A percentile compares a stretch with the other conserved stretches of the same genome.
Conservation (phyloP, 2,797 vertebrate genomes). For the Sebastolobus altivelis region DNA sequence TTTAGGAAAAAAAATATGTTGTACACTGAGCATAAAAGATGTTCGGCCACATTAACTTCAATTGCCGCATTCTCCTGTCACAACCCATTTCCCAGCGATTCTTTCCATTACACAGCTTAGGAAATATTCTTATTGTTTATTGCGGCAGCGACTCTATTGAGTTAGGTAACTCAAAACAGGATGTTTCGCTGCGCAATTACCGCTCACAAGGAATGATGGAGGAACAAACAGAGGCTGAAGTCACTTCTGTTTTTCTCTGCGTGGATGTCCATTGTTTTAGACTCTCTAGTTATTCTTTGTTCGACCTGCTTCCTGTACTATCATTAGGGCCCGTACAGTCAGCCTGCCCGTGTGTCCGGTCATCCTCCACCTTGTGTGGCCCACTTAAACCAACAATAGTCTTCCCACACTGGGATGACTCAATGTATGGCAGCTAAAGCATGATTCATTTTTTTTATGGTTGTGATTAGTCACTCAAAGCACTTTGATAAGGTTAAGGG, state of each 20-base stretch:
- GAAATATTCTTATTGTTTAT: constrained; percentile 79
- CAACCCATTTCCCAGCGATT: constrained; percentile 71
- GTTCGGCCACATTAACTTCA: constrained; percentile 48
- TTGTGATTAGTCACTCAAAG: neutral
- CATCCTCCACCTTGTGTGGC: constrained; percentile 40
- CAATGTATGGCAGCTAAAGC: neutral
- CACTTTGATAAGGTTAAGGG: neutral
- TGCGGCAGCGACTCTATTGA: constrained; percentile 76
- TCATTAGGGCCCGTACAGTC: constrained; percentile 53
- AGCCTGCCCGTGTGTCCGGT: constrained; percentile 27
- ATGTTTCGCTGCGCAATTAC: constrained; percentile 82
- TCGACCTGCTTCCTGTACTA: constrained; percentile 62
- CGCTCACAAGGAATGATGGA: constrained; percentile 78
- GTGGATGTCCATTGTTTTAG: constrained; percentile 73
- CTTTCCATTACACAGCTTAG: constrained; percentile 74
- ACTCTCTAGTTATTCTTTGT: constrained; percentile 69
- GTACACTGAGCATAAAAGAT: constrained; percentile 35
- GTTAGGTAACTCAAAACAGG: constrained; percentile 84
- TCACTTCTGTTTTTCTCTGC: constrained; percentile 56
- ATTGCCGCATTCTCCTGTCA: constrained; percentile 69
- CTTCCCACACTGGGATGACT: neutral
- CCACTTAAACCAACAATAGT: constrained; percentile 29
- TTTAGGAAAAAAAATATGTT: constrained; percentile 54
- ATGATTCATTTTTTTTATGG: neutral
- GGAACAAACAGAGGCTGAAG: constrained; percentile 79